Evolutionary conservation across 2,113 vertebrate genomes (phyloP).

Genomic region (Machaerirhynchus nigripectus): DNA sequence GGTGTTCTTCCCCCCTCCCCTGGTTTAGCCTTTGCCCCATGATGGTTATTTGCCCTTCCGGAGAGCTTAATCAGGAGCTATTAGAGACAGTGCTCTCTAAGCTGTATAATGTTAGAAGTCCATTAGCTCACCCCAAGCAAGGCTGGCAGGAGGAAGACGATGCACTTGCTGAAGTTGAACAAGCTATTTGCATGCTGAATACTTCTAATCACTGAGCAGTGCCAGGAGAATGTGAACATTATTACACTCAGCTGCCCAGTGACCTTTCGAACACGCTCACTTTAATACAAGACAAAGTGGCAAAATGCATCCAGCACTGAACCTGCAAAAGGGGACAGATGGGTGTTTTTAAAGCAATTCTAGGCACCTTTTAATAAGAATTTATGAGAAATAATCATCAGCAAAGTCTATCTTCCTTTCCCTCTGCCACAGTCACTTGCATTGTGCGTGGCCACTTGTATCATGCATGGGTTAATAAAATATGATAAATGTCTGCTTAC

Average conservation of each 20-base stretch:
- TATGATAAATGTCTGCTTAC: not conserved
- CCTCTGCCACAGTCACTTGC: not conserved
- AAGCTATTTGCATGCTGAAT: conserved; percentile 28
- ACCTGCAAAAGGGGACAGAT: not conserved
- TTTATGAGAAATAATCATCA: not conserved
- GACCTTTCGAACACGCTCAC: not conserved
- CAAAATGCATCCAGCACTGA: not conserved
- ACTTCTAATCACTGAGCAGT: conserved; percentile 20
- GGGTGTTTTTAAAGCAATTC: not conserved
- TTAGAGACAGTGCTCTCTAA: conserved; percentile 5
- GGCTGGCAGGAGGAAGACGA: conserved; percentile 41
- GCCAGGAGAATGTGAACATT: not conserved
- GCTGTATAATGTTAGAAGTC: conserved; percentile 18
- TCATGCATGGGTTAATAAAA: not conserved
- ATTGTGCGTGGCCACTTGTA: not conserved
- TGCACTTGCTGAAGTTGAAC: conserved; percentile 40
- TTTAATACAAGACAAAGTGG: not conserved
- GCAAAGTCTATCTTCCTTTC: not conserved
- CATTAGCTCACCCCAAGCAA: conserved; percentile 49
- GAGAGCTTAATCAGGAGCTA: conserved; percentile 30
- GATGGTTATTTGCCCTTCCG: not conserved
- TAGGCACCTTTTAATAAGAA: not conserved
- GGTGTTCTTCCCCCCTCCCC: not conserved
- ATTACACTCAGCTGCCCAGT: not conserved
- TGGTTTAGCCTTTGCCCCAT: not conserved